Base-by-base conservation (phyloP, 2,888 invertebrate genomes). In the Epistrophe eligans region DNA sequence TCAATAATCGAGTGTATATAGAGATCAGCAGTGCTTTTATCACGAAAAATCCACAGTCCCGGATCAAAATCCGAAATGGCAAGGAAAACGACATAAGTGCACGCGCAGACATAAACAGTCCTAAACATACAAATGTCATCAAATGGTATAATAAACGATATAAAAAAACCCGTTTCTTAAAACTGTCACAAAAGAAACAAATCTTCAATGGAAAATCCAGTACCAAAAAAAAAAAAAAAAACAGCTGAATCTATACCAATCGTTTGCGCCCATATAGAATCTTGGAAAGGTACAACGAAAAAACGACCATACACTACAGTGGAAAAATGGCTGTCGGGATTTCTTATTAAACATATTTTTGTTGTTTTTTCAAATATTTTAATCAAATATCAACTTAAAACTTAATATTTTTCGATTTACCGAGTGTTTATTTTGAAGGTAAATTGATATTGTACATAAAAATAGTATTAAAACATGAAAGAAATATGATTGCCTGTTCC, bases 261-360 rank as follows among this genome's bases (percentile, higher is more conserved):
- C 24, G 24, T 24, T 71, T 58, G 38, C 57, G 82, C 55, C 70
- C 79, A 82, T 79, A 79, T 67, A 74, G 71, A 82, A 83, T 80
- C 60, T 62, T 82, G 88, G 88, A 88, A 88, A 77, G 38, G 43
- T 83, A 88, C 71, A 67, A 79, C 79, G 76, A 83, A 79, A 71
- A 88, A 58, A 45, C 77, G 45, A 84, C 24, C 58, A 60, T 62
- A 77, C n/a, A n/a, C n/a, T n/a, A n/a, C n/a, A 88, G 83, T 79
- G 71, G 84, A 73, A 88, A 88, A 88, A 88, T 88, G 88, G 88
- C 88, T 88, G 88, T 88, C 84, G 79, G 77, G 79, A 67, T 43
- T 73, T 70, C 57, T 40, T 57, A 71, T 79, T 87, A 66, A 87
- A 83, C 70, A 70, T 79, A 81, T 77, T 74, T 71, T 79, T 66